Conservation (phyloP, 2,113 vertebrate species). For the Semnopithecus entellus region DNA sequence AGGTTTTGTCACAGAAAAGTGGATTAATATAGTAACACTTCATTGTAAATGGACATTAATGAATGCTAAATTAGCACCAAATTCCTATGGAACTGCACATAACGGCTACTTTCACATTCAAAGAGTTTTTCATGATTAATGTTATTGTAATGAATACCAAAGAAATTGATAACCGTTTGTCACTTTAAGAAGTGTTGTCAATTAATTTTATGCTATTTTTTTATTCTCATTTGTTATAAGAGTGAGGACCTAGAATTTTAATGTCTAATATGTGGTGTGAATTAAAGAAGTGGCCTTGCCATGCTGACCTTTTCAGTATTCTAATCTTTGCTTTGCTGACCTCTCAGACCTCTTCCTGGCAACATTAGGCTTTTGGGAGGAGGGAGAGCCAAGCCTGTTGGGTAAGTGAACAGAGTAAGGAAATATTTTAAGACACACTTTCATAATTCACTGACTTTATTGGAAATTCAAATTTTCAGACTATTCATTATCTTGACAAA, state of each 20-base stretch:
- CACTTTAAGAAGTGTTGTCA: conserved; percentile 78
- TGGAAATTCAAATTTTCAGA: conserved; percentile 80
- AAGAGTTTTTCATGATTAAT: conserved; percentile 82
- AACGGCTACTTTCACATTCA: conserved; percentile 71
- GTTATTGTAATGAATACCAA: conserved; percentile 79
- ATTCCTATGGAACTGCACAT: conserved; percentile 73
- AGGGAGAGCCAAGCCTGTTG: neutral
- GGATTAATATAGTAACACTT: conserved; percentile 81
- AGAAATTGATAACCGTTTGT: conserved; percentile 84
- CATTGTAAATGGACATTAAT: conserved; percentile 82
- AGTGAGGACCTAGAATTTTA: conserved; percentile 67
- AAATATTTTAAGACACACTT: conserved; percentile 70
- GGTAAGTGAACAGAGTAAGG: conserved; percentile 41
- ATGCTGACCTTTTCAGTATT: conserved; percentile 62
- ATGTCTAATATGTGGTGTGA: conserved; percentile 57
- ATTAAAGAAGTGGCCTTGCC: conserved; percentile 54
- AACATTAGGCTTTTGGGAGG: conserved; percentile 3
- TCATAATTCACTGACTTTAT: conserved; percentile 77
- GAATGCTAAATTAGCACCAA: conserved; percentile 80
- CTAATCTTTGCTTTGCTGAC: neutral
- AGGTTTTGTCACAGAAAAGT: conserved; percentile 70
- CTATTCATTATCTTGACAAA: conserved; percentile 87
- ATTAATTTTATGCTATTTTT: conserved; percentile 82
- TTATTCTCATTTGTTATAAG: conserved; percentile 70
- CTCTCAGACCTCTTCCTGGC: conserved; percentile 35